Evolutionary conservation across 2,888 invertebrate genomes (phyloP).

Genomic region (Tipula helvola): DNA sequence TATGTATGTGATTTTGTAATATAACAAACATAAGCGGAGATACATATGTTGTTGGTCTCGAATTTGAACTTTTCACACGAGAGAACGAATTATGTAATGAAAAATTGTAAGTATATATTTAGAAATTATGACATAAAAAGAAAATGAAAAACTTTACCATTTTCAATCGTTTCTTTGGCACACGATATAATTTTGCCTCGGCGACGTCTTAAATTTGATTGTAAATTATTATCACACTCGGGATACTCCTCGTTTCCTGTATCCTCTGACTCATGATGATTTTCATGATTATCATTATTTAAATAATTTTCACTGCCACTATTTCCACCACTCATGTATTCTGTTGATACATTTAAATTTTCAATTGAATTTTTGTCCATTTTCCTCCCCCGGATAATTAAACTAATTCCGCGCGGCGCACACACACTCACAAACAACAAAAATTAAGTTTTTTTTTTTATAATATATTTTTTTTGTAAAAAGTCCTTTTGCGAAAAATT

Average conservation of each 20-base stretch:
- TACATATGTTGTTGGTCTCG: neutral
- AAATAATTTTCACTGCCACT: neutral
- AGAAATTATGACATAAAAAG: neutral
- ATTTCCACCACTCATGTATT: neutral
- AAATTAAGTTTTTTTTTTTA: neutral
- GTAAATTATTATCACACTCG: constrained; percentile 32
- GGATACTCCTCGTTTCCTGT: constrained; percentile 27
- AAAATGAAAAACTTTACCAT: constrained; percentile 23
- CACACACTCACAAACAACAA: neutral
- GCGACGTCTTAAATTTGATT: constrained; percentile 33
- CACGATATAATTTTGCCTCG: constrained; percentile 37
- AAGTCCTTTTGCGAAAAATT: neutral
- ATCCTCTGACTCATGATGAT: constrained; percentile 9
- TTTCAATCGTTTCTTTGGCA: constrained; percentile 38
- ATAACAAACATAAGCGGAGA: neutral
- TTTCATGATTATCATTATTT: neutral
- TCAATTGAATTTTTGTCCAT: neutral
- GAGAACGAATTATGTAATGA: neutral
- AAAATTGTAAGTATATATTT: neutral
- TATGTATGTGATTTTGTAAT: too few relatives aligned
- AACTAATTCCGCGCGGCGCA: neutral
- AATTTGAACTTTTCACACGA: neutral
- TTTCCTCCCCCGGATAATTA: neutral
- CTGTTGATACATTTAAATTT: neutral
- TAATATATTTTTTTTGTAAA: neutral